Percentiles rank a stretch among this genome's conserved stretches.
Evolutionary conservation across 2,888 invertebrate genomes (phyloP).

Genomic region (Dryocosmus kuriphilus): DNA sequence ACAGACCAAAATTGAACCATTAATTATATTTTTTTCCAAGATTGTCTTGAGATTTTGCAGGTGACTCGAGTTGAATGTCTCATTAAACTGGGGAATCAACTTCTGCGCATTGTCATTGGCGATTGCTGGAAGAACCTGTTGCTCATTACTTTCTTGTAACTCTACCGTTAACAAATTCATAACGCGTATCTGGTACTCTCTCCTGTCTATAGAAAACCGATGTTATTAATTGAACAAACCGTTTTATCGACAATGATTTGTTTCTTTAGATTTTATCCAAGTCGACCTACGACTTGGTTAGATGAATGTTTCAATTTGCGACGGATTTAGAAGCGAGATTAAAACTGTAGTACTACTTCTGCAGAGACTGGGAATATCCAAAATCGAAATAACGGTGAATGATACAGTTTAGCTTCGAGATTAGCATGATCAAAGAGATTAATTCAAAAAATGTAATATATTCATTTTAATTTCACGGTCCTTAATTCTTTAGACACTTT

Average conservation of each 20-base stretch:
- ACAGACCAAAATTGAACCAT: neutral
- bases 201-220: conserved; percentile 37
- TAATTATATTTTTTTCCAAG: neutral
- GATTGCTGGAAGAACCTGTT: conserved; percentile 23
- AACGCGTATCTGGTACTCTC: conserved; percentile 54
- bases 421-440: neutral
- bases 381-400: neutral
- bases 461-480: neutral
- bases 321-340: conserved; percentile 1
- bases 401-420: neutral
- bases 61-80: neutral
- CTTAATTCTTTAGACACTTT: neutral
- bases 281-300: neutral
- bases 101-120: conserved; percentile 23
- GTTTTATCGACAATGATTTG: conserved; percentile 32
- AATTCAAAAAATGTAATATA: neutral
- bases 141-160: conserved; percentile 57
- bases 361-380: neutral
- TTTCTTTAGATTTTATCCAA: conserved; percentile 18
- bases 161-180: conserved; percentile 61
- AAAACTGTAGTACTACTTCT: neutral
- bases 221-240: conserved; percentile 30
- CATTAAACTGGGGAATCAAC: conserved; percentile 20
- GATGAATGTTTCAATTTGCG: conserved; percentile 23
- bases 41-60: neutral